These are phyloP conservation scores for Emesis furor DNA, from an alignment of 2,888 invertebrate genomes.

Conservation along the genomic window DNA sequence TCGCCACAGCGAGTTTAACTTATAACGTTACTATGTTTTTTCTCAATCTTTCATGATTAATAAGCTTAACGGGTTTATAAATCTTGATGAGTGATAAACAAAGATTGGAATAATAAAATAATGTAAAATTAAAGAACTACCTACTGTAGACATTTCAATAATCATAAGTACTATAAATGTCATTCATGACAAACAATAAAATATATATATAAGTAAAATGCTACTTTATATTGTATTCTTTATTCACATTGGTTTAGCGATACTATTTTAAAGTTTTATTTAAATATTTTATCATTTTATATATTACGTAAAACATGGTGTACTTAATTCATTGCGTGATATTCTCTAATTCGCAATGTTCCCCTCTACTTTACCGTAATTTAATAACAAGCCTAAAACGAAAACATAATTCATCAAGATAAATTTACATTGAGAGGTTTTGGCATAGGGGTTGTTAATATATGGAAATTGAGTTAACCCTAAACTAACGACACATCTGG, in stretches of 20 bases:
- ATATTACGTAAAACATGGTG: neutral
- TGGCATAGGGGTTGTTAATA: neutral
- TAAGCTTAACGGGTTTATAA: neutral
- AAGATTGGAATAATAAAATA: neutral
- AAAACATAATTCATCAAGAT: neutral
- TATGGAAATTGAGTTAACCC: neutral
- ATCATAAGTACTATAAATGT: too few relatives aligned
- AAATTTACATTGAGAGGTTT: neutral
- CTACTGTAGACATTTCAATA: too few relatives aligned
- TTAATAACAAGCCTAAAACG: neutral
- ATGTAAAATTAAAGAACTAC: neutral
- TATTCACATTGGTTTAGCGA: neutral
- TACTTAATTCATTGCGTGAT: neutral
- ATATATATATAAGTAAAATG: too few relatives aligned
- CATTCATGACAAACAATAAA: too few relatives aligned
- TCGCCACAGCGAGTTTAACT: slow-evolving; percentile 32
- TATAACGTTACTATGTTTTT: slow-evolving; percentile 22
- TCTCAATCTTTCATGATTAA: neutral
- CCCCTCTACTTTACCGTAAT: neutral
- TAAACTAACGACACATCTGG: neutral
- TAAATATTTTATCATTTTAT: neutral
- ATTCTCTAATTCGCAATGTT: neutral
- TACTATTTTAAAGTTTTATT: neutral
- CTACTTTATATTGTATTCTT: too few relatives aligned
- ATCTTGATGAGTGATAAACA: neutral